Evolutionary conservation across 2,888 invertebrate genomes (phyloP).

Genomic region (Dryococelus australis): DNA sequence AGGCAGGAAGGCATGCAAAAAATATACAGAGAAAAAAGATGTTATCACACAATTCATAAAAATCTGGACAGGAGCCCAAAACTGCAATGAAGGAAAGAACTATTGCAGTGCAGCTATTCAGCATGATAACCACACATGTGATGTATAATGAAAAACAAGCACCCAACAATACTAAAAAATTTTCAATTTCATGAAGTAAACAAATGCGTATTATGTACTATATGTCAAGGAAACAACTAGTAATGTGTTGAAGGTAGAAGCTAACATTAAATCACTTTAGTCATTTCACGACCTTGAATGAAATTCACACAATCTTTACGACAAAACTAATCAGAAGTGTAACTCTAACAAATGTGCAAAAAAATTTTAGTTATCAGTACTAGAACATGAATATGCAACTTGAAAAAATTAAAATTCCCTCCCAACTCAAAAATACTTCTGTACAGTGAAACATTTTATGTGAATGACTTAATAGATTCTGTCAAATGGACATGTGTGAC

Average conservation of each 20-base stretch:
- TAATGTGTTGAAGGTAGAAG: background rate
- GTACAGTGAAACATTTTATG: too few species aligned
- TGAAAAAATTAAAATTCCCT: too few species aligned
- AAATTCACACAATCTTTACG: background rate
- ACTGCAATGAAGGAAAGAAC: background rate
- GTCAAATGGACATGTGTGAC: too few species aligned
- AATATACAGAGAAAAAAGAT: conserved; percentile 46
- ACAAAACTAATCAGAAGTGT: too few species aligned
- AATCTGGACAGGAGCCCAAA: conserved; percentile 27
- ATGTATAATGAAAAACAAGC: background rate
- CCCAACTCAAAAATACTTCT: too few species aligned
- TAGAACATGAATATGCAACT: too few species aligned
- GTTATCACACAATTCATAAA: conserved; percentile 35
- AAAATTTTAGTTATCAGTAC: too few species aligned
- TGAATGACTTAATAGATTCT: too few species aligned
- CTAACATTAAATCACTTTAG: background rate
- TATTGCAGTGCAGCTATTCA: conserved; percentile 10
- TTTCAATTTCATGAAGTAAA: background rate
- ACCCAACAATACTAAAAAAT: background rate
- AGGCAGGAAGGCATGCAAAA: conserved; percentile 72
- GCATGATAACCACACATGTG: background rate
- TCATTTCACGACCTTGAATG: background rate
- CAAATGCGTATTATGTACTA: background rate
- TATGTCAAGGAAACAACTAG: background rate
- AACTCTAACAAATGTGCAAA: too few species aligned